Conservation (phyloP, 1,140 invertebrate species). For the Pseudomyrmex dendroicus region DNA sequence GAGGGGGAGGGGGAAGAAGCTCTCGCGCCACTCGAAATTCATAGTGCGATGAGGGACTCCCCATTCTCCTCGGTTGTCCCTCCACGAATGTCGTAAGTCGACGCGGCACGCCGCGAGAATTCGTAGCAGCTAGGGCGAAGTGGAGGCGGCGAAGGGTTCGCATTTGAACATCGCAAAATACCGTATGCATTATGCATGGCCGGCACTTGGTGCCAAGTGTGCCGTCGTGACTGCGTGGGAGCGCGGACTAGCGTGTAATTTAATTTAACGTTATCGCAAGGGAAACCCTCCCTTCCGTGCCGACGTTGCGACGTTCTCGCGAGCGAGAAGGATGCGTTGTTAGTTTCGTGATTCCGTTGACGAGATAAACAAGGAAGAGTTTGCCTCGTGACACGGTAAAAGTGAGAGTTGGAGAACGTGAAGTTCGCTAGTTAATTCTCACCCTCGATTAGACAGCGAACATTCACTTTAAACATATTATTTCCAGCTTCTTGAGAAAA, state of each 20-base stretch:
- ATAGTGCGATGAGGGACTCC: constrained; percentile 16
- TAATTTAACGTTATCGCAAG: constrained; percentile 83
- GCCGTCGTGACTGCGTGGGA: constrained; percentile 79
- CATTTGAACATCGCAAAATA: constrained; percentile 80
- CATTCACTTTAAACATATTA: not conserved
- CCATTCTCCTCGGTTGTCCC: not conserved
- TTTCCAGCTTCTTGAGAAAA: no score
- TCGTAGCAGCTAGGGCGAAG: constrained; percentile 44
- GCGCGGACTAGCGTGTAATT: constrained; percentile 81
- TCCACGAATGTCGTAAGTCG: constrained; percentile 11
- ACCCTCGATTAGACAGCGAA: not conserved
- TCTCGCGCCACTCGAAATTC: constrained; percentile 44
- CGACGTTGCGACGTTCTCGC: no score
- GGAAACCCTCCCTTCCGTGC: constrained; percentile 57
- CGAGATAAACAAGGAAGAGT: no score
- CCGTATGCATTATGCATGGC: constrained; percentile 83
- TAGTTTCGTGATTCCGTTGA: no score
- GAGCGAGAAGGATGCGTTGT: not conserved
- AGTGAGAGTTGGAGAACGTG: no score
- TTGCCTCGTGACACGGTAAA: no score
- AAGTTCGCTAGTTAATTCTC: no score
- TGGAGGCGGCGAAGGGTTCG: constrained; percentile 53
- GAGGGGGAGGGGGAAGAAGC: no score
- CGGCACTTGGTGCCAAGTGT: constrained; percentile 81
- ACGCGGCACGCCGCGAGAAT: constrained; percentile 63